A percentile compares a stretch with the other conserved stretches of the same genome.
phyloP scores from a whole-genome alignment of 2,888 invertebrate genomes.

The Portevinia maculata region DNA sequence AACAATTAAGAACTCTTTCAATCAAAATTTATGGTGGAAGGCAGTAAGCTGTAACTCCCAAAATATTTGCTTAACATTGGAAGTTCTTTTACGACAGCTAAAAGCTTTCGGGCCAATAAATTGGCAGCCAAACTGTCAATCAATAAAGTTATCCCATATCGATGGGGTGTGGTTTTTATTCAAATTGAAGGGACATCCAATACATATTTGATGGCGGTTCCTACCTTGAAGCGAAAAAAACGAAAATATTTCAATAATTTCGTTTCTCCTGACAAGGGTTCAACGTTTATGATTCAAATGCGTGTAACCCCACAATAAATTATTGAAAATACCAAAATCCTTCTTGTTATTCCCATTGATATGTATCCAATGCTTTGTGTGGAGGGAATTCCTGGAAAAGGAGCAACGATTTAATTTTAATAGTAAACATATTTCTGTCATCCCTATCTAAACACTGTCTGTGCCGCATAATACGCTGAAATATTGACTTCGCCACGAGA shows the following conservation, averaged over 20 bases:
- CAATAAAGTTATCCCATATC: conserved; percentile 15
- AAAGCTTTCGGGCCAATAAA: not conserved
- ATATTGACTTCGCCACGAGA: too few relatives aligned
- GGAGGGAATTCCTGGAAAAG: conserved; percentile 33
- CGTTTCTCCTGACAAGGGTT: conserved; percentile 27
- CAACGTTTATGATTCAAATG: conserved; percentile 58
- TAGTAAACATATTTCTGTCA: conserved; percentile 46
- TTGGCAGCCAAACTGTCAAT: not conserved
- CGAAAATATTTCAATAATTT: conserved; percentile 54
- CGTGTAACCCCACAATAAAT: conserved; percentile 58
- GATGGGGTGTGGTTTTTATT: conserved; percentile 1
- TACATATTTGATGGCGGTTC: not conserved
- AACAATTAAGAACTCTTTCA: too few relatives aligned
- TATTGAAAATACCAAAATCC: conserved; percentile 65
- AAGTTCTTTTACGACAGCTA: too few relatives aligned
- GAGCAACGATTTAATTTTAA: conserved; percentile 35
- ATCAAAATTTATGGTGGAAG: too few relatives aligned
- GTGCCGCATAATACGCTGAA: conserved; percentile 36
- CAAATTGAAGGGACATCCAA: conserved; percentile 23
- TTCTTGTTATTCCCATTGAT: conserved; percentile 1
- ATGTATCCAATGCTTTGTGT: conserved; percentile 4
- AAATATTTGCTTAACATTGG: too few relatives aligned
- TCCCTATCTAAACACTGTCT: not conserved
- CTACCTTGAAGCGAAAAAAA: not conserved
- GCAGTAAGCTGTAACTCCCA: too few relatives aligned